Evolutionary conservation across 2,888 invertebrate genomes (phyloP), one percentile per base, ranked within the genome.

Genomic region (Sisyra terminalis): DNA sequence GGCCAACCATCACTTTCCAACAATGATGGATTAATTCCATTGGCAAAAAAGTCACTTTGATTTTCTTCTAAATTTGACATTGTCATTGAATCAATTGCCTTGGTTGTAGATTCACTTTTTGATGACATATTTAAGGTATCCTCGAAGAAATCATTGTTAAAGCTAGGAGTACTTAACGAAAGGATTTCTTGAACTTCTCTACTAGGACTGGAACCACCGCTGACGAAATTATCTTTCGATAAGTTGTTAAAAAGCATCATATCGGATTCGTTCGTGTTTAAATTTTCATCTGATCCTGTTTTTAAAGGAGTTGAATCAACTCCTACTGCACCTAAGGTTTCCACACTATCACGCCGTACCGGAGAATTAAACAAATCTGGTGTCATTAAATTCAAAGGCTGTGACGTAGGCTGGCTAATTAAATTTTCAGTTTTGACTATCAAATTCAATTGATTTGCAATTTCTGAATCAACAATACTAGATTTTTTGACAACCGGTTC

Each of bases 131-230:
- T 30, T 9, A 40, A 8, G 10, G 35, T 39, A 29, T 42, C 42
- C 9, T 18, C 24, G 49, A 49, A n/a, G 24, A 34, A 34, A 16
- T 32, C 34, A 18, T 41, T 30, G 10, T 36, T 29, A 17, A 10
- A 38, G 14, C 31, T 44, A 29, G 29, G 43, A 8, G 40, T 40
- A 46, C 73, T 73, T 35, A 79, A 70, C 4, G 80, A 76, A 58
- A 90, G 68, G 50, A 90, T 90, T 64, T 89, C 82, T 57, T 86
- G 79, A 15, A 90, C 90, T 64, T 92, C 90, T 15, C 87, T 70
- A 53, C 88, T 88, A 4, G 90, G 88, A 58, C 87, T 88, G 46
- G 88, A 88, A 10, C 85, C 85, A n/a, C 81, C 84, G 41, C 86
- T 86, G 1, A 78, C 74, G 49, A 72, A 65, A 54, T 67, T 69